Base-by-base conservation (phyloP, 2,888 invertebrate species). In the Hetaerina titia region DNA sequence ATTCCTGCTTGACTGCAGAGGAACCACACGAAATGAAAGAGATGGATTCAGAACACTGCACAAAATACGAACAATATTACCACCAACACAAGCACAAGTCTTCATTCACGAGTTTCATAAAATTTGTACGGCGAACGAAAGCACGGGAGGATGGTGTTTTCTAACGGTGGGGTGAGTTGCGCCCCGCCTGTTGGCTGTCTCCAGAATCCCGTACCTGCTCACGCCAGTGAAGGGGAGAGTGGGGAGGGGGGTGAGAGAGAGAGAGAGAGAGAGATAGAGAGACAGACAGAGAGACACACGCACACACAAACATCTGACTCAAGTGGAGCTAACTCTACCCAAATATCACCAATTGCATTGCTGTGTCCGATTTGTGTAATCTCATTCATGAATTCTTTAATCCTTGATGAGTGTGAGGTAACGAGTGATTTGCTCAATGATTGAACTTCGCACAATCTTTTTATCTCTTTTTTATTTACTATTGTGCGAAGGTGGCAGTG, bases 51-150 rank as follows among this genome's bases (percentile, higher is more conserved):
- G 69, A 92, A 92, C 92, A 92, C 69, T 31, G 81, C 69, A 57
- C 69, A 60, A 60, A 69, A 25, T 69, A 92, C 56, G 92, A 69
- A 92, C 56, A 92, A 45, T 92, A 69, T 69, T 69, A 56, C 92
- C 92, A 92, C 92, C 92, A 92, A 92, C 69, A 92, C 64, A 63
- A 92, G 69, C 92, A 92, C 92, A 90, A 81, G 31, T 81, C 81
- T 90, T 90, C 64, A 69, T 56, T 60, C 69, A 92, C 69, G 64
- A 69, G 45, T 90, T 45, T 56, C 63, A 56, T n/a, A 69, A 92
- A 92, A 56, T 90, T 92, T 92, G 69, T 69, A 92, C 92, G 92
- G 69, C 69, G 69, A 92, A 56, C 92, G 81, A 13, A 25, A 31
- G 15, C 81, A 81, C 81, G 81, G 11, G 25, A 81, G 81, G 81